These are phyloP conservation scores for Ypsolopha sequella DNA, from an alignment of 2,888 invertebrate species.

Conservation along the genomic window DNA sequence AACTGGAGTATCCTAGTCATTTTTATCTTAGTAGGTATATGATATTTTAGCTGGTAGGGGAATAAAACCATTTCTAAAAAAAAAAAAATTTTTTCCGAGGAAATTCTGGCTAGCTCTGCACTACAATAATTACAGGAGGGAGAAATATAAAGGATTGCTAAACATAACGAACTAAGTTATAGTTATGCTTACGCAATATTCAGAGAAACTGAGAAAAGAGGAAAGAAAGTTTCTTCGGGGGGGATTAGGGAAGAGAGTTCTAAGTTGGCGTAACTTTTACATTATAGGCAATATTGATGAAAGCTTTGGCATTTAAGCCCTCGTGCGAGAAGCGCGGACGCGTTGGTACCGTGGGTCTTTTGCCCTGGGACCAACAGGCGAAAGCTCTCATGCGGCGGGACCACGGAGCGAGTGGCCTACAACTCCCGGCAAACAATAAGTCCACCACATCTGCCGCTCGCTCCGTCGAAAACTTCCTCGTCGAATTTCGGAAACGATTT, in stretches of 20 bases:
- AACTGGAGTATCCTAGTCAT: too few relatives aligned
- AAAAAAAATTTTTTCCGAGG: not conserved
- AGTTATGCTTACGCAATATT: slow-evolving; percentile 18
- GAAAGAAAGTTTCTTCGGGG: slow-evolving; percentile 34
- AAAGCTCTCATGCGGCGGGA: slow-evolving; percentile 40
- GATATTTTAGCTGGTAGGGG: not conserved
- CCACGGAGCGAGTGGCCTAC: slow-evolving; percentile 26
- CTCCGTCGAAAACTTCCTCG: slow-evolving; percentile 43
- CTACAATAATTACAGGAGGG: not conserved
- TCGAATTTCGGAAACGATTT: slow-evolving; percentile 55
- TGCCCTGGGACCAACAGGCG: slow-evolving; percentile 30
- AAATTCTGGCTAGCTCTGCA: not conserved
- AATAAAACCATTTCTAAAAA: not conserved
- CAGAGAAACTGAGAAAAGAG: slow-evolving; percentile 26
- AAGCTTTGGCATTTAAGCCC: slow-evolving; percentile 27
- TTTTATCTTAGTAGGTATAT: too few relatives aligned
- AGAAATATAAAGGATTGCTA: not conserved
- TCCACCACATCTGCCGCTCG: slow-evolving; percentile 31
- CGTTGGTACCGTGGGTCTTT: slow-evolving; percentile 13
- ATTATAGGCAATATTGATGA: slow-evolving; percentile 42
- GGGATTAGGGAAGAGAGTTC: slow-evolving; percentile 42
- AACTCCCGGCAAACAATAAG: slow-evolving; percentile 14
- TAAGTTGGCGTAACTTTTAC: slow-evolving; percentile 47
- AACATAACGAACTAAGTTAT: slow-evolving; percentile 1
- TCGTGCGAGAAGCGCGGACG: slow-evolving; percentile 25